Evolutionary conservation across 2,797 vertebrate species (phyloP).

Genomic region (Enteromius afrohamiltoni): DNA sequence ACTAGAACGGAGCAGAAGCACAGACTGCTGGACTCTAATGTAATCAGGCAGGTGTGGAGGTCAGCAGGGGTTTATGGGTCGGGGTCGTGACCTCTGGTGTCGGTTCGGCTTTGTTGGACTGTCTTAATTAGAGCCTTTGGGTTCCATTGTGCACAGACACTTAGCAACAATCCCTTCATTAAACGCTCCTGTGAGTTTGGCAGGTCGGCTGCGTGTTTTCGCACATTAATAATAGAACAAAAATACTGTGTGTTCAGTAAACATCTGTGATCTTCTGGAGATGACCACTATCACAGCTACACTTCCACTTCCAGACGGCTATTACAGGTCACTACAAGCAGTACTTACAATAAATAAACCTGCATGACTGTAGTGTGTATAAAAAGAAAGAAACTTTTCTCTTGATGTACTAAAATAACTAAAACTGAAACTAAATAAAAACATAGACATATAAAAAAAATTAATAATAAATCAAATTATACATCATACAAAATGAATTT

Average conservation of each 20-base stretch:
- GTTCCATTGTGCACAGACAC: constrained; percentile 65
- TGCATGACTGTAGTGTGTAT: too few species aligned
- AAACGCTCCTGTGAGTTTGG: constrained; percentile 77
- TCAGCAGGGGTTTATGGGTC: constrained; percentile 74
- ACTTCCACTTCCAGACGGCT: neutral
- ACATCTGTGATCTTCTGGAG: neutral
- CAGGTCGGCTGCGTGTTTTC: constrained; percentile 58
- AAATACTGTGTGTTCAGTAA: neutral
- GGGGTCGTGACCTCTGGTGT: constrained; percentile 71
- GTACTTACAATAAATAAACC: too few species aligned
- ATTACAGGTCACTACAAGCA: too few species aligned
- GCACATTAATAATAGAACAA: constrained; percentile 44
- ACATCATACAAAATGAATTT: too few species aligned
- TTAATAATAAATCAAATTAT: too few species aligned
- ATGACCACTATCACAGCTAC: neutral
- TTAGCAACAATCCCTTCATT: constrained; percentile 72
- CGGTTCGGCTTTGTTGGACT: constrained; percentile 70
- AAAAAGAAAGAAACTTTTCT: too few species aligned
- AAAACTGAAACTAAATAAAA: too few species aligned
- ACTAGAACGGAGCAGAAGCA: too few species aligned
- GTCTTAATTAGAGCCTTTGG: constrained; percentile 75
- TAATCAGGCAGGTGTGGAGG: constrained; percentile 75
- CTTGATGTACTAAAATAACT: too few species aligned
- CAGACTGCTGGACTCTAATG: constrained; percentile 62
- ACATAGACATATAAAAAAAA: too few species aligned